These are phyloP conservation scores for Quiscalus mexicanus DNA, from an alignment of 2,113 vertebrate species.

Conservation along the genomic window DNA sequence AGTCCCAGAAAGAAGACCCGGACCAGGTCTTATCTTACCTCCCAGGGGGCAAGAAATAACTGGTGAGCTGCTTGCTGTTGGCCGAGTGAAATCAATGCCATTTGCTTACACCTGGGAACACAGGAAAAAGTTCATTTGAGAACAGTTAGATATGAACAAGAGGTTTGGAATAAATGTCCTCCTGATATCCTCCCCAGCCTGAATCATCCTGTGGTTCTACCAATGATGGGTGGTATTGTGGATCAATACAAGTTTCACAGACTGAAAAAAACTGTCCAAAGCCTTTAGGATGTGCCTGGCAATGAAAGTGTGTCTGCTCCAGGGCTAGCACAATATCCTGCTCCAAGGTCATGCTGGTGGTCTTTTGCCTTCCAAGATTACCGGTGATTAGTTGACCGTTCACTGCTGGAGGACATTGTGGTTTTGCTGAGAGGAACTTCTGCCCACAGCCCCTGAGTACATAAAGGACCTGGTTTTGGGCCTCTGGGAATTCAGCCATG, in stretches of 20 bases:
- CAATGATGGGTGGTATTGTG: not conserved
- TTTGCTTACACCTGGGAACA: not conserved
- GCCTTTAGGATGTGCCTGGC: not conserved
- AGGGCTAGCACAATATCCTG: not conserved
- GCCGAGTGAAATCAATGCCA: not conserved
- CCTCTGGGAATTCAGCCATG: not conserved
- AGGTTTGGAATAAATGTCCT: not conserved
- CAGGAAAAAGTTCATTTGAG: not conserved
- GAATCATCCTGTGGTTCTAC: not conserved
- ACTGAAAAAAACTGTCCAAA: not conserved
- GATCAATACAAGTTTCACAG: not conserved
- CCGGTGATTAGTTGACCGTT: not conserved
- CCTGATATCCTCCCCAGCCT: rapidly evolving
- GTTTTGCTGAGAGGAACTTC: not conserved
- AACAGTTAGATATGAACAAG: not conserved
- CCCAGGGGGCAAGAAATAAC: not conserved
- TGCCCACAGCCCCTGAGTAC: not conserved
- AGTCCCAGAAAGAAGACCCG: not conserved
- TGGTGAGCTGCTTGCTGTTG: not conserved
- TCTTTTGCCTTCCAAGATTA: not conserved
- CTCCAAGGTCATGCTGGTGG: not conserved
- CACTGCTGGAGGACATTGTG: not conserved
- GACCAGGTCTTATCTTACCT: too few relatives aligned
- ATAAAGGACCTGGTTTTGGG: not conserved
- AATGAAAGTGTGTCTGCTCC: not conserved